Conservation (phyloP, 2,797 vertebrate genomes). For the Spinus olivaceus region DNA sequence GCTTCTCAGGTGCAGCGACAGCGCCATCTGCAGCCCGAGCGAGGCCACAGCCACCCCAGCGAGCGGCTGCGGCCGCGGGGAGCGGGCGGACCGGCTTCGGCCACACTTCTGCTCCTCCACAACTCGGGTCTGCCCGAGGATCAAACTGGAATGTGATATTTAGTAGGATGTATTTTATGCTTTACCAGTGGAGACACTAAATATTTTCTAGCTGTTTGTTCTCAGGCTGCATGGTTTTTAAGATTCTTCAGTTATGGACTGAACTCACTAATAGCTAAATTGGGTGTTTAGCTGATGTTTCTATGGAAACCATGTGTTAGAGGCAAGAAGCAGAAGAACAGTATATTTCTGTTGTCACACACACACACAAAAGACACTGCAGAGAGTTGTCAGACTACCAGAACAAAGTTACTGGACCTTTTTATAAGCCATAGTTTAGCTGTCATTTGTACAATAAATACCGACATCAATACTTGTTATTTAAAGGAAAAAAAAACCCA, state of each 20-base stretch:
- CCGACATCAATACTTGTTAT: neutral
- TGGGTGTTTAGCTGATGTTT: neutral
- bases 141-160: rapidly evolving
- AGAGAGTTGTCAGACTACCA: neutral
- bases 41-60: rapidly evolving
- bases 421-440: neutral
- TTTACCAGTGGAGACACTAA: neutral
- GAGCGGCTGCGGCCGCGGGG: rapidly evolving
- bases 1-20: neutral
- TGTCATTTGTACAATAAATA: neutral
- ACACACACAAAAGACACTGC: neutral
- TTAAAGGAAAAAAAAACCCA: neutral
- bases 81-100: rapidly evolving
- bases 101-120: neutral
- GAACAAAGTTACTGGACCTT: neutral
- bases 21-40: slow-evolving; percentile 14
- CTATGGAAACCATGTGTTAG: neutral
- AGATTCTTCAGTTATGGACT: neutral
- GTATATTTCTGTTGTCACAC: neutral
- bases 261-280: neutral
- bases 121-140: neutral
- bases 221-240: neutral
- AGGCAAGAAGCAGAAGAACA: neutral
- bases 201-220: neutral
- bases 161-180: neutral